Percentiles rank a stretch among this genome's conserved stretches.
These are phyloP conservation scores for Cladorhizidae sp. DNA, from an alignment of 37 sponge, comb jelly and placozoan species.

Conservation along the genomic window DNA sequence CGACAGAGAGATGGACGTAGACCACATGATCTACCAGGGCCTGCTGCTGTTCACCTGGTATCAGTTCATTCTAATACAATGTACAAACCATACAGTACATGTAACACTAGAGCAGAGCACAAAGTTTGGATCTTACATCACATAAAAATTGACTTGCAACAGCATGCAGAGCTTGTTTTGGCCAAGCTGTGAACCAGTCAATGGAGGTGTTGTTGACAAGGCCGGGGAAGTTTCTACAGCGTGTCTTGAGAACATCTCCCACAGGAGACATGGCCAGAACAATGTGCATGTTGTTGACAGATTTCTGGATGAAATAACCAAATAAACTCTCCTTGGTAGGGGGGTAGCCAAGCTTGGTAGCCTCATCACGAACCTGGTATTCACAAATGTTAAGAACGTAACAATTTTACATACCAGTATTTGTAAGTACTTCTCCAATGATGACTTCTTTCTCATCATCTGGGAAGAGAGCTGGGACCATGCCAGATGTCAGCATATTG, in stretches of 20 bases:
- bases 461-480: constrained; percentile 97
- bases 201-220: constrained; percentile 94
- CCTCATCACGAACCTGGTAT: constrained; percentile 88
- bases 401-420: neutral
- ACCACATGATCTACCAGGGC: constrained; percentile 93
- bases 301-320: constrained; percentile 94
- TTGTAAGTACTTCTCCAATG: constrained; percentile 66
- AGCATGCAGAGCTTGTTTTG: constrained; percentile 95
- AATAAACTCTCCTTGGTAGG: constrained; percentile 94
- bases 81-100: neutral
- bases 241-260: constrained; percentile 91
- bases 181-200: constrained; percentile 99
- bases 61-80: constrained; percentile 71
- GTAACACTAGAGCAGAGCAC: neutral
- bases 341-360: constrained; percentile 72
- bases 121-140: constrained; percentile 61
- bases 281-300: constrained; percentile 93
- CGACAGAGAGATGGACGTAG: constrained; percentile 91
- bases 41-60: constrained; percentile 78
- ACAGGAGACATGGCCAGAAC: constrained; percentile 96
- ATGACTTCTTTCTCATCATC: constrained; percentile 97
- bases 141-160: constrained; percentile 94
- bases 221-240: constrained; percentile 99
- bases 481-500: constrained; percentile 99
- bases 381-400: neutral